Evolutionary conservation across 2,888 invertebrate genomes (phyloP).

Genomic region (Scaptodrosophila latifasciaeformis): DNA sequence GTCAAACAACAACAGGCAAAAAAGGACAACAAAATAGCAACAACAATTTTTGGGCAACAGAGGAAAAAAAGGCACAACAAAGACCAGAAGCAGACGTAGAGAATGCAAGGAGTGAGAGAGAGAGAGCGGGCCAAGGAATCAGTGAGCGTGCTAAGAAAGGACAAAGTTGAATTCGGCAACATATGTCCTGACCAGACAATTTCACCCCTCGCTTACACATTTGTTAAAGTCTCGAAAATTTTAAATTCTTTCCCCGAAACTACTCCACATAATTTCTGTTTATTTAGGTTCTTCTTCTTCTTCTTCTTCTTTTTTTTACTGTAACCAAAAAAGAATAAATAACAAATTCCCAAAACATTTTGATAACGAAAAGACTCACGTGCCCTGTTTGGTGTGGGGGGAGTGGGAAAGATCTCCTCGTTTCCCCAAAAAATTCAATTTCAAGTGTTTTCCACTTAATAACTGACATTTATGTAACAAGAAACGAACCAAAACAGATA

Average conservation of each 20-base stretch:
- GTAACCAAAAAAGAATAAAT: slow-evolving; percentile 9
- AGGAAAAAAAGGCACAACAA: slow-evolving; percentile 4
- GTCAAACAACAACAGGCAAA: slow-evolving; percentile 40
- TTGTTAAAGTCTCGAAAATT: neutral
- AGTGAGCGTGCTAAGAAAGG: too few species aligned
- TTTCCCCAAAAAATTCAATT: neutral
- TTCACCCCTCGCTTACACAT: slow-evolving; percentile 25
- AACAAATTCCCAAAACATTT: slow-evolving; percentile 15
- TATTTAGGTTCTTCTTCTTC: neutral
- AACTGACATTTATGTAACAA: slow-evolving; percentile 52
- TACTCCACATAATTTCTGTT: neutral
- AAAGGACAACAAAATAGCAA: slow-evolving; percentile 54
- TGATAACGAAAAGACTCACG: slow-evolving; percentile 1
- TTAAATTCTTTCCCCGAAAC: too few species aligned
- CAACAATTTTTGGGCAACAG: slow-evolving; percentile 15
- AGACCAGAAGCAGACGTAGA: neutral
- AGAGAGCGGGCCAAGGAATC: too few species aligned
- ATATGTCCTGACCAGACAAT: slow-evolving; percentile 43
- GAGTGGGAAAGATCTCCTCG: neutral
- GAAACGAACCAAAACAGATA: slow-evolving; percentile 21
- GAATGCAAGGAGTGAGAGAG: too few species aligned
- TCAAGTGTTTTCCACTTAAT: slow-evolving; percentile 64
- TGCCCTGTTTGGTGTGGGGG: neutral
- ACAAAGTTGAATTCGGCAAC: slow-evolving; percentile 42
- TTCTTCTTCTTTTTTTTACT: too few species aligned